phyloP scores from a whole-genome alignment of 1,140 invertebrate species.

The Neodiprion fabricii region DNA sequence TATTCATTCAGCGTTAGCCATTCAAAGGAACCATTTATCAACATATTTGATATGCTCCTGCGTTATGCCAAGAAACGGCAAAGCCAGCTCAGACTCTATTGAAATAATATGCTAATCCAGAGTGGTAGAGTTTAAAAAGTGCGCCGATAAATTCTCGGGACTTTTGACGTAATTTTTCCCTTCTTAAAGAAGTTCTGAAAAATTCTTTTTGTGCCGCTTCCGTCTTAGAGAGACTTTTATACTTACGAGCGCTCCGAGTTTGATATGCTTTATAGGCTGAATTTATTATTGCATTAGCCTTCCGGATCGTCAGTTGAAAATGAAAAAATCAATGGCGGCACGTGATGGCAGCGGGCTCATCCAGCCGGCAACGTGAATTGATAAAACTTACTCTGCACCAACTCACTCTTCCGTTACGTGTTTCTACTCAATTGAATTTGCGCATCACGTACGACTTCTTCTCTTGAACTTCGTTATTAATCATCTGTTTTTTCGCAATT shows the following conservation, averaged over 20 bases:
- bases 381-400: too few species aligned
- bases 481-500: too few species aligned
- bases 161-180: conserved; percentile 61
- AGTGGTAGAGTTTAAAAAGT: conserved; percentile 62
- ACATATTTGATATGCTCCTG: conserved; percentile 61
- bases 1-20: conserved; percentile 19
- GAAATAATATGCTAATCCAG: conserved; percentile 63
- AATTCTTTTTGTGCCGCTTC: conserved; percentile 54
- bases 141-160: conserved; percentile 60
- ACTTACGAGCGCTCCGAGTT: not conserved
- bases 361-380: too few species aligned
- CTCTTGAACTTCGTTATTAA: too few species aligned
- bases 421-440: too few species aligned
- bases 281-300: conserved; percentile 5
- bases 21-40: conserved; percentile 63
- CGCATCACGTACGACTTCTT: too few species aligned
- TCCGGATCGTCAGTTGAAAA: not conserved
- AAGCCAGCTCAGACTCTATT: conserved; percentile 42
- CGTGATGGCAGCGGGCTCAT: too few species aligned
- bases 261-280: conserved; percentile 5
- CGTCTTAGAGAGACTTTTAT: conserved; percentile 32
- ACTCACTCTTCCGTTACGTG: too few species aligned
- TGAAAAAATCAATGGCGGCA: too few species aligned
- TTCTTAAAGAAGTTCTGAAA: conserved; percentile 47
- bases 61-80: conserved; percentile 28